Conservation (phyloP, 1,140 invertebrate genomes). For the Parasteatoda tepidariorum region DNA sequence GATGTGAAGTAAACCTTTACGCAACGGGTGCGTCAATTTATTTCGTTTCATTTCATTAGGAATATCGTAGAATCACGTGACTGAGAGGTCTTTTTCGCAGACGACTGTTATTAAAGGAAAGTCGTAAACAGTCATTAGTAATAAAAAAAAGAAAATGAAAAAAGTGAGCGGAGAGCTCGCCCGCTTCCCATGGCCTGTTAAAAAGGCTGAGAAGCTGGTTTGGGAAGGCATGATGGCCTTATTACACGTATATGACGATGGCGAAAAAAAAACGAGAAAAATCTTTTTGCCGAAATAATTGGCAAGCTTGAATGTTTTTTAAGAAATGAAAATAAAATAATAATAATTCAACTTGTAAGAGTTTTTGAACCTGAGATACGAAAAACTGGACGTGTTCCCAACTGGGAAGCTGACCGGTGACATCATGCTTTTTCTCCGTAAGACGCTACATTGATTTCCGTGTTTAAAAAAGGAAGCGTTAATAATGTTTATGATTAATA, state of each 20-base stretch:
- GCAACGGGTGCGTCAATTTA: constrained; percentile 40
- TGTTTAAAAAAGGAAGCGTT: too few species aligned
- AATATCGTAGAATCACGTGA: constrained; percentile 42
- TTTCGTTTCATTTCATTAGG: constrained; percentile 40
- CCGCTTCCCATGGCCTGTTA: constrained; percentile 18
- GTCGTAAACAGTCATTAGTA: constrained; percentile 59
- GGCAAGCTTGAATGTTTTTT: constrained; percentile 5
- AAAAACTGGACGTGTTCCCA: neutral
- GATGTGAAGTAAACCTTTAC: neutral
- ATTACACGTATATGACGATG: constrained; percentile 43
- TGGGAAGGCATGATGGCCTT: constrained; percentile 35
- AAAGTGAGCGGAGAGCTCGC: neutral
- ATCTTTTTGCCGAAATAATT: constrained; percentile 43
- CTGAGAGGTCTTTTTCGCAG: constrained; percentile 6
- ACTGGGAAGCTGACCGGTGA: neutral
- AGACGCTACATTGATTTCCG: too few species aligned
- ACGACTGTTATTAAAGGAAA: constrained; percentile 52
- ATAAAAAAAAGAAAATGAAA: neutral
- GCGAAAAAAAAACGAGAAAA: constrained; percentile 28
- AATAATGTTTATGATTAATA: too few species aligned
- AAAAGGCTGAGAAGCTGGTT: constrained; percentile 34
- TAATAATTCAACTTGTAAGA: neutral
- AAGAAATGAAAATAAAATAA: neutral
- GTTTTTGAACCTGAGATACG: neutral
- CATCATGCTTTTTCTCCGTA: neutral